phyloP scores from a whole-genome alignment of 2,113 vertebrate genomes.

The Sander vitreus region DNA sequence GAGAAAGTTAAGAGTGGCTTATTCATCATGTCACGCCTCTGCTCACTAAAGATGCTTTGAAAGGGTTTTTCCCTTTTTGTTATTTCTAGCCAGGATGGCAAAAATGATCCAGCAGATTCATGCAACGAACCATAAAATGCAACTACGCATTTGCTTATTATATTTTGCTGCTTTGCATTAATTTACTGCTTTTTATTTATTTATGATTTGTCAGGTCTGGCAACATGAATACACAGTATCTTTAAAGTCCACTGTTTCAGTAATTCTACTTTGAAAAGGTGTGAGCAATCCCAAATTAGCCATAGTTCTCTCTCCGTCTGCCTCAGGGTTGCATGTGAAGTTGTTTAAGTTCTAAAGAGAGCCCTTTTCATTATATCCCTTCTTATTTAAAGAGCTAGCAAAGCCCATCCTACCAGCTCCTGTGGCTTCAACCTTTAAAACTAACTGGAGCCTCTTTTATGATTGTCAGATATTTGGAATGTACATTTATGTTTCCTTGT shows the following conservation, averaged over 20 bases:
- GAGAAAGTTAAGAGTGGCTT: constrained; percentile 47
- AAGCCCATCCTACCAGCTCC: constrained; percentile 34
- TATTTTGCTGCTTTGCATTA: constrained; percentile 41
- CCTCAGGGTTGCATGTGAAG: constrained; percentile 83
- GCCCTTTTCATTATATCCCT: constrained; percentile 40
- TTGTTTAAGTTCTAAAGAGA: constrained; percentile 65
- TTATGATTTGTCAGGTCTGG: constrained; percentile 43
- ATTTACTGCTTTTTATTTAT: constrained; percentile 15
- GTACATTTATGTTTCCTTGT: constrained; percentile 65
- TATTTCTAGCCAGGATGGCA: constrained; percentile 31
- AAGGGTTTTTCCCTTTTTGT: constrained; percentile 1
- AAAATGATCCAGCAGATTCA: constrained; percentile 39
- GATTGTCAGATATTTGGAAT: constrained; percentile 81
- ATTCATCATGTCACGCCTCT: constrained; percentile 46
- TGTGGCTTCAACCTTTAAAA: constrained; percentile 52
- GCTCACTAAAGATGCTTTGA: constrained; percentile 52
- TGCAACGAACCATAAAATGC: constrained; percentile 36
- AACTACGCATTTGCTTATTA: constrained; percentile 14
- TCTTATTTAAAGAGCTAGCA: constrained; percentile 33
- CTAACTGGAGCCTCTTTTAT: constrained; percentile 63
- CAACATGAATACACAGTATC: constrained; percentile 21
- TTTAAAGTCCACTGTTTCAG: constrained; percentile 38
- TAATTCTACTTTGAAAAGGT: constrained; percentile 46
- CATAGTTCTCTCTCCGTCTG: constrained; percentile 76
- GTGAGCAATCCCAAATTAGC: constrained; percentile 74